phyloP scores from a whole-genome alignment of 2,797 vertebrate genomes.

The Novumbra hubbsi region DNA sequence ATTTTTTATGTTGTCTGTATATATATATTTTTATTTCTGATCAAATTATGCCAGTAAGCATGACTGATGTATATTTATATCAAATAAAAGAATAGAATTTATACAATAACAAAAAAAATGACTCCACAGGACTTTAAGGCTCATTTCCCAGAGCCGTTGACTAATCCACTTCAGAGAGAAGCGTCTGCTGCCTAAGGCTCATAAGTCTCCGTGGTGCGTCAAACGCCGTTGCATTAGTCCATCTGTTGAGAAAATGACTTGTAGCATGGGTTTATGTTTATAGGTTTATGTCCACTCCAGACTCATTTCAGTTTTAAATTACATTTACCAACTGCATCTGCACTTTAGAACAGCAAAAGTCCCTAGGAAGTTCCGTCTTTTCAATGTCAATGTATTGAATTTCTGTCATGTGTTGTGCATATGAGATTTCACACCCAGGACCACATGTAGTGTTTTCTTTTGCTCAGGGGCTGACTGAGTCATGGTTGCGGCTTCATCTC shows the following conservation, averaged over 20 bases:
- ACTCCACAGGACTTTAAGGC: conserved; percentile 34
- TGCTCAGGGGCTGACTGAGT: background rate
- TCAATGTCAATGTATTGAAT: background rate
- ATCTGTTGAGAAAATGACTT: conserved; percentile 3
- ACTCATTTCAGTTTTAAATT: background rate
- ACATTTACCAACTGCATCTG: background rate
- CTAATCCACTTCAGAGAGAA: conserved; percentile 38
- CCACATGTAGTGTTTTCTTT: background rate
- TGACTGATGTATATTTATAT: conserved; percentile 48
- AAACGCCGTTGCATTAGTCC: conserved; percentile 4
- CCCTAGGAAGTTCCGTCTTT: background rate
- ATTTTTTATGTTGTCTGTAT: conserved; percentile 23
- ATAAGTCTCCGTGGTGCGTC: conserved; percentile 24
- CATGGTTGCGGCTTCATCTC: background rate
- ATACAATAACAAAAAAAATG: conserved; percentile 55
- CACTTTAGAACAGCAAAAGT: background rate
- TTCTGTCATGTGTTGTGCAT: background rate
- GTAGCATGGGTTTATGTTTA: background rate
- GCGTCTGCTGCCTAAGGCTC: conserved; percentile 38
- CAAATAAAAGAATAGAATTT: conserved; percentile 4
- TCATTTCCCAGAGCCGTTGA: conserved; percentile 34
- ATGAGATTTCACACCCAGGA: background rate
- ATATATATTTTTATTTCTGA: conserved; percentile 33
- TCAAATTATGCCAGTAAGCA: conserved; percentile 25
- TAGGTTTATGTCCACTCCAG: background rate